Percentiles rank a stretch among this genome's conserved stretches.
These are phyloP conservation scores for Paralvinella palmiformis DNA, from an alignment of 1,140 invertebrate genomes.

Conservation along the genomic window DNA sequence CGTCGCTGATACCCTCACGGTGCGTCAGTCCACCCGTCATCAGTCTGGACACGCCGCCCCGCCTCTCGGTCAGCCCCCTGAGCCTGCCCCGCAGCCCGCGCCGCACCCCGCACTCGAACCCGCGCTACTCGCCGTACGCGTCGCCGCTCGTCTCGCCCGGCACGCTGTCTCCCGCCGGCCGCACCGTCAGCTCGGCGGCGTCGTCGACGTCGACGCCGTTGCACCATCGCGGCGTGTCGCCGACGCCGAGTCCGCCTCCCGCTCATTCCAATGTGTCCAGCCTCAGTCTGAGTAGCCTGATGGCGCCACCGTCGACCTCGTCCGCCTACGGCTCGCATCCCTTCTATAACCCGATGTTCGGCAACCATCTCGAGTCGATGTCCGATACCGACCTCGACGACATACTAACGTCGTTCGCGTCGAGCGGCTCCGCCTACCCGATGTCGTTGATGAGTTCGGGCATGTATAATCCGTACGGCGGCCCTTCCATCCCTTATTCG, in stretches of 20 bases:
- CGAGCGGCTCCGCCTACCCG: background rate
- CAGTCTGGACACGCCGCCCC: constrained; percentile 15
- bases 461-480: no score
- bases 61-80: constrained; percentile 3
- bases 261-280: no score
- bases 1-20: constrained; percentile 3
- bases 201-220: no score
- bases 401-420: background rate
- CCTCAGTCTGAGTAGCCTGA: no score
- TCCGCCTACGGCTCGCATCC: no score
- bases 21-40: constrained; percentile 14
- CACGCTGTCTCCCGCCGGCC: constrained; percentile 2
- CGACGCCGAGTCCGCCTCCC: no score
- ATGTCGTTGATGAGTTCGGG: no score
- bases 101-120: constrained; percentile 2
- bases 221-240: no score
- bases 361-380: background rate
- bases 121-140: constrained; percentile 7
- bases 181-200: background rate
- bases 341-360: no score
- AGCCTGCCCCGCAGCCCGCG: background rate
- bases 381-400: constrained; percentile 7
- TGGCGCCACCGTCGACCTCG: no score
- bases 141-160: background rate
- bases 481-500: no score